Percentiles rank a stretch among this genome's conserved stretches.
Conservation (phyloP, 2,797 vertebrate species). For the Echeneis naucrates region DNA sequence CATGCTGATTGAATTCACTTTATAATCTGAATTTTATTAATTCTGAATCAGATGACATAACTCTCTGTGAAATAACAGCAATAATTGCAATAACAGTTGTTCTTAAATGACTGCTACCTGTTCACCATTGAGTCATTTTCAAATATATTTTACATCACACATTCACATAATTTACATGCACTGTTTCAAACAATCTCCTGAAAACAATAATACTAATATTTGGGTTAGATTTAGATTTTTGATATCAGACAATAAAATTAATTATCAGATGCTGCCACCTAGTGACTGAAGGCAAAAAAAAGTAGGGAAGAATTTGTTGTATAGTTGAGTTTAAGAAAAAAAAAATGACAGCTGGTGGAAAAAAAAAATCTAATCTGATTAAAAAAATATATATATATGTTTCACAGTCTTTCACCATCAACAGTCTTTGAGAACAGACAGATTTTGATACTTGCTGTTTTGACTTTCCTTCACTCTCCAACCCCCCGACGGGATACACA, state of each 20-base stretch:
- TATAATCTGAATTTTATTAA: no score
- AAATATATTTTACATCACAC: background rate
- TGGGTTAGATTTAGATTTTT: background rate
- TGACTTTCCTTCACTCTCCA: background rate
- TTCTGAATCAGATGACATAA: no score
- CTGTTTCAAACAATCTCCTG: background rate
- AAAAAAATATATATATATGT: no score
- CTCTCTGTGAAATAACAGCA: no score
- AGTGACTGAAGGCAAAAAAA: constrained; percentile 17
- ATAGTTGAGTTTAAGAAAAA: background rate
- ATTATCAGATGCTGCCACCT: constrained; percentile 54
- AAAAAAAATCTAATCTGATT: background rate
- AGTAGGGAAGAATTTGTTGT: background rate
- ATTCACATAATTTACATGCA: background rate
- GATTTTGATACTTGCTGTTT: background rate
- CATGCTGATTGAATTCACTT: background rate
- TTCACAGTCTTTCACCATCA: background rate
- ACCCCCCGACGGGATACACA: background rate
- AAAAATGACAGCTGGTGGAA: background rate
- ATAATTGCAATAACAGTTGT: no score
- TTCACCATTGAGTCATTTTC: background rate
- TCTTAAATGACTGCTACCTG: no score
- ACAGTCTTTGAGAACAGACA: background rate
- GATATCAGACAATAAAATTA: background rate
- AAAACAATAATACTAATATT: background rate